These are phyloP conservation scores for Stenoptilia bipunctidactyla DNA, from an alignment of 2,888 invertebrate species.

Conservation along the genomic window DNA sequence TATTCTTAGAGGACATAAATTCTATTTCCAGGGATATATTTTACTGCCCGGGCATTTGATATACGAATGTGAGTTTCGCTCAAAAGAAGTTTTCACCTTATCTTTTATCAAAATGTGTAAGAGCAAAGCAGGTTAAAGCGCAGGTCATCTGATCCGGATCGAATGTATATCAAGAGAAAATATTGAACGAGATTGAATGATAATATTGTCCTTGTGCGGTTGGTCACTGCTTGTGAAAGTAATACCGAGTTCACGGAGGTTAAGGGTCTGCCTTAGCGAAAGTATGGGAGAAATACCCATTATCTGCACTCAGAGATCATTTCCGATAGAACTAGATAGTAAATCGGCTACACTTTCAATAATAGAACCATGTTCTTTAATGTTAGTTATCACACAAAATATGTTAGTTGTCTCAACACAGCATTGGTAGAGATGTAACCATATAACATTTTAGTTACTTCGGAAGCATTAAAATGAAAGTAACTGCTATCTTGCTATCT, in stretches of 20 bases:
- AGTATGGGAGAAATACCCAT: neutral
- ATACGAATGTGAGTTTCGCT: too few relatives aligned
- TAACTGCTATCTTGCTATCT: too few relatives aligned
- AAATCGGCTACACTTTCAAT: too few relatives aligned
- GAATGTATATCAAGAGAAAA: slow-evolving; percentile 51
- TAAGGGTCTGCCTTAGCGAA: slow-evolving; percentile 11
- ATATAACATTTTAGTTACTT: too few relatives aligned
- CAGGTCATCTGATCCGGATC: slow-evolving; percentile 50
- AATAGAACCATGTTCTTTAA: too few relatives aligned
- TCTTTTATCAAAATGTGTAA: slow-evolving; percentile 34
- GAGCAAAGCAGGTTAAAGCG: slow-evolving; percentile 30
- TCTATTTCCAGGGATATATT: too few relatives aligned
- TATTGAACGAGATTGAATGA: slow-evolving; percentile 37
- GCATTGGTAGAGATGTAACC: too few relatives aligned
- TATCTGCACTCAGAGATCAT: neutral
- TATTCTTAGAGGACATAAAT: too few relatives aligned
- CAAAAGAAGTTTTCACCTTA: slow-evolving; percentile 21
- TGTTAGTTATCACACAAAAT: too few relatives aligned
- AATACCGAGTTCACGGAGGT: slow-evolving; percentile 16
- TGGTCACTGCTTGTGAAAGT: slow-evolving; percentile 27
- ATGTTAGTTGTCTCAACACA: too few relatives aligned
- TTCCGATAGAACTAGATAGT: neutral
- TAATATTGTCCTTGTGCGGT: slow-evolving; percentile 23
- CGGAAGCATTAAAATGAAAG: too few relatives aligned
- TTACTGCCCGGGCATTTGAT: too few relatives aligned